Conservation (phyloP, 2,113 vertebrate genomes). For the Osmerus eperlanus region DNA sequence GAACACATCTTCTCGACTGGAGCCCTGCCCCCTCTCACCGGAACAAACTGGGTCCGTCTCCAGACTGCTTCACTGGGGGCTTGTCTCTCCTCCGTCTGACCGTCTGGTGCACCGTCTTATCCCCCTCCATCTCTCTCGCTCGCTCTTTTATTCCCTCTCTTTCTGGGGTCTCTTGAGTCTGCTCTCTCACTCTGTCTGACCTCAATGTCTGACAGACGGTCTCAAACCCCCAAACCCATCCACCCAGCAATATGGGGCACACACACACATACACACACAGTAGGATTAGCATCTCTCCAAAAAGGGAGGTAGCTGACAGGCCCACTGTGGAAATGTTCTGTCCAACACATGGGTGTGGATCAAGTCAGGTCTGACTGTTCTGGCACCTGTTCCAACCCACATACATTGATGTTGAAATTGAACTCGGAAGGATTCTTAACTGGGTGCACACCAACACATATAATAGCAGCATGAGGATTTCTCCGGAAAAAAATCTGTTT, state of each 20-base stretch:
- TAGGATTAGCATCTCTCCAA: too few relatives aligned
- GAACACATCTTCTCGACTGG: conserved; percentile 24
- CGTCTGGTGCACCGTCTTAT: background rate
- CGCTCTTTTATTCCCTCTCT: conserved; percentile 29
- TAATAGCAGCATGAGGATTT: too few relatives aligned
- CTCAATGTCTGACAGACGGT: conserved; percentile 37
- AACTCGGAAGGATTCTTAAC: too few relatives aligned
- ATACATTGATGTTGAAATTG: too few relatives aligned
- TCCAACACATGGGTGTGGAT: too few relatives aligned
- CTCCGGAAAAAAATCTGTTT: too few relatives aligned
- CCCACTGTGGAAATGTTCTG: too few relatives aligned
- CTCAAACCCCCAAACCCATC: background rate
- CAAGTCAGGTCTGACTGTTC: too few relatives aligned
- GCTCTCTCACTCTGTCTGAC: conserved; percentile 33
- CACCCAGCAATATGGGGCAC: background rate
- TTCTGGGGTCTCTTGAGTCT: conserved; percentile 31
- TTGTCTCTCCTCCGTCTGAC: conserved; percentile 20
- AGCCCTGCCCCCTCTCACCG: conserved; percentile 22
- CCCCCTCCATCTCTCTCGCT: background rate
- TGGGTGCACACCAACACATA: too few relatives aligned
- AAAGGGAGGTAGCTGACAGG: too few relatives aligned
- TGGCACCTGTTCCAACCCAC: too few relatives aligned
- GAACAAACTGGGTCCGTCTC: conserved; percentile 30
- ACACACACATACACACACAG: background rate
- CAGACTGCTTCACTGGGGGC: conserved; percentile 25